Percentiles rank a stretch among this genome's conserved stretches.
phyloP scores from a whole-genome alignment of 2,797 vertebrate species.

The Pseudomugil gertrudae region DNA sequence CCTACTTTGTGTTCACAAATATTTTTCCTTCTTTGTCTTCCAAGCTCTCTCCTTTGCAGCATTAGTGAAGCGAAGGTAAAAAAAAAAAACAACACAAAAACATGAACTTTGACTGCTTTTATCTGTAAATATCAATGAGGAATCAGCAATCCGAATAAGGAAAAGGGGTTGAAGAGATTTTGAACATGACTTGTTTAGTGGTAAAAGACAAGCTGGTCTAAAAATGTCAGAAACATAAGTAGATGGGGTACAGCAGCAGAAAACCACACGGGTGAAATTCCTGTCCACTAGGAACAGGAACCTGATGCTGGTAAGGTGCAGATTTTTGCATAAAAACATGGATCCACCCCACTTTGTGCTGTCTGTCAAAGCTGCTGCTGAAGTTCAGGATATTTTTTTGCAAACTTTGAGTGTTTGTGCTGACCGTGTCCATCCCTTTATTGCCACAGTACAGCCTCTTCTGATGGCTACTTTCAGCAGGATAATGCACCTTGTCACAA shows the following conservation, averaged over 20 bases:
- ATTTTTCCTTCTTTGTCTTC: slow-evolving; percentile 8
- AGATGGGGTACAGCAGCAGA: not conserved
- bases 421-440: too few species aligned
- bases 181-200: not conserved
- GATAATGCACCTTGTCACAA: not conserved
- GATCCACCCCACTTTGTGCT: too few species aligned
- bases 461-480: slow-evolving; percentile 56
- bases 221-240: not conserved
- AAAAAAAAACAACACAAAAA: slow-evolving; percentile 9
- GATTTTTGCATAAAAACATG: too few species aligned
- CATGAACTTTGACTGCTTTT: slow-evolving; percentile 3
- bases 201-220: not conserved
- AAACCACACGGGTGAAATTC: not conserved
- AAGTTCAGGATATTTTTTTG: too few species aligned
- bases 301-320: not conserved
- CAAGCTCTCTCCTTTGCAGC: slow-evolving; percentile 13
- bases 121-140: not conserved
- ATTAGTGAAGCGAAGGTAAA: not conserved
- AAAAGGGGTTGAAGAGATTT: not conserved
- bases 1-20: slow-evolving; percentile 39
- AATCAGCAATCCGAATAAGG: not conserved
- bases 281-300: not conserved
- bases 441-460: slow-evolving; percentile 18
- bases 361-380: too few species aligned
- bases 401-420: not conserved